Evolutionary conservation across 2,888 invertebrate species (phyloP).

Genomic region (Celastrina argiolus): DNA sequence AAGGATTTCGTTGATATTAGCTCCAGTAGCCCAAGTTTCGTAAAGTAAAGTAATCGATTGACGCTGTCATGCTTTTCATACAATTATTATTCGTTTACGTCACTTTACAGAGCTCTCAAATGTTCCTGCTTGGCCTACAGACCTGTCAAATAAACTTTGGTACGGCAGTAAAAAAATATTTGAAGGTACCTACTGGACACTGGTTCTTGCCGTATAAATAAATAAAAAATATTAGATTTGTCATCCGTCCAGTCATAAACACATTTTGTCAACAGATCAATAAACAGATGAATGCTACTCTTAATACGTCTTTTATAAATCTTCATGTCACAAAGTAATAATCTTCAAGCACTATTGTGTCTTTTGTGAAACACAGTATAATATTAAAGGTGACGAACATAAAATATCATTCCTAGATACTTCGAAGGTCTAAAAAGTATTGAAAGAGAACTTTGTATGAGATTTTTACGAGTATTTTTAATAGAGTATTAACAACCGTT

Average conservation of each 20-base stretch:
- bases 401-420: conserved; percentile 26
- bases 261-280: neutral
- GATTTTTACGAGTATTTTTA: conserved; percentile 37
- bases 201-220: no score
- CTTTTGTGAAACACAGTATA: conserved; percentile 22
- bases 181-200: no score
- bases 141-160: no score
- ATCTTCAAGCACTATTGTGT: neutral
- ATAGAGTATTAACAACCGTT: conserved; percentile 40
- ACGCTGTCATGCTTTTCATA: no score
- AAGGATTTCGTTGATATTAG: no score
- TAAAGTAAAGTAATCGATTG: no score
- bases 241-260: neutral
- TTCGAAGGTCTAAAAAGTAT: conserved; percentile 23
- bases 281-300: neutral
- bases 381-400: conserved; percentile 29
- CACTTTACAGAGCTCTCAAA: no score
- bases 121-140: no score
- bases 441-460: conserved; percentile 40
- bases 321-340: neutral
- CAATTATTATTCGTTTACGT: no score
- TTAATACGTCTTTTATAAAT: neutral
- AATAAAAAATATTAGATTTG: neutral
- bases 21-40: no score
- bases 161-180: no score